Percentiles rank a stretch among this genome's conserved stretches.
Conservation (phyloP, 2,888 invertebrate species). For the Phrixothrix hirtus region DNA sequence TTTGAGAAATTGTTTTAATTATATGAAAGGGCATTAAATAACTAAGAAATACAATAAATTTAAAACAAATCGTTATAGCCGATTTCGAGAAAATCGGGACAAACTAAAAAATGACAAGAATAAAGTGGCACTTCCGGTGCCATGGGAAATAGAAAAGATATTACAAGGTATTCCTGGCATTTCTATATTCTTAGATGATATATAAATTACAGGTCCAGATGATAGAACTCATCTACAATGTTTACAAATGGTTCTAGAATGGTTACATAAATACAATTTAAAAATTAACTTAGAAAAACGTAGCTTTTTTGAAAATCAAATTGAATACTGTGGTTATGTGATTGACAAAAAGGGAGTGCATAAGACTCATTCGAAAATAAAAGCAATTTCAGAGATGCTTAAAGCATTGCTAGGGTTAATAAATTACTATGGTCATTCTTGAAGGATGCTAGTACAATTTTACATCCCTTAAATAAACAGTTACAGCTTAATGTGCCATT, state of each 20-base stretch:
- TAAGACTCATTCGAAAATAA: neutral
- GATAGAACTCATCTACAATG: neutral
- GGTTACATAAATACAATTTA: slow-evolving; percentile 1
- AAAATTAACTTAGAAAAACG: too few relatives aligned
- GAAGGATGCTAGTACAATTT: slow-evolving; percentile 3
- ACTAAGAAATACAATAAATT: too few relatives aligned
- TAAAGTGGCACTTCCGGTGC: too few relatives aligned
- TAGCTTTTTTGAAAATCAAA: slow-evolving; percentile 1
- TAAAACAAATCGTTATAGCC: too few relatives aligned
- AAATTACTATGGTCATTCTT: slow-evolving; percentile 10
- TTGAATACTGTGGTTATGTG: slow-evolving; percentile 6
- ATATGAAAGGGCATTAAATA: too few relatives aligned
- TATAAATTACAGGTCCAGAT: neutral
- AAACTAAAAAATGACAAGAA: too few relatives aligned
- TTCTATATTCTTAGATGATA: too few relatives aligned
- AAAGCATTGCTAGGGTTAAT: slow-evolving; percentile 12
- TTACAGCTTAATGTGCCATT: slow-evolving; percentile 2
- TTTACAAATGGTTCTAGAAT: too few relatives aligned
- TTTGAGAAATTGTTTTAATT: too few relatives aligned
- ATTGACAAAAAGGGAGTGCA: neutral
- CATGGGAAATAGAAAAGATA: too few relatives aligned
- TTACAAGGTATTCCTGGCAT: slow-evolving; percentile 1
- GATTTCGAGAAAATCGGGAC: too few relatives aligned
- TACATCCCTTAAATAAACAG: slow-evolving; percentile 7
- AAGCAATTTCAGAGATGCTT: slow-evolving; percentile 1